Evolutionary conservation across 2,888 invertebrate genomes (phyloP).

Genomic region (Cantharis rustica): DNA sequence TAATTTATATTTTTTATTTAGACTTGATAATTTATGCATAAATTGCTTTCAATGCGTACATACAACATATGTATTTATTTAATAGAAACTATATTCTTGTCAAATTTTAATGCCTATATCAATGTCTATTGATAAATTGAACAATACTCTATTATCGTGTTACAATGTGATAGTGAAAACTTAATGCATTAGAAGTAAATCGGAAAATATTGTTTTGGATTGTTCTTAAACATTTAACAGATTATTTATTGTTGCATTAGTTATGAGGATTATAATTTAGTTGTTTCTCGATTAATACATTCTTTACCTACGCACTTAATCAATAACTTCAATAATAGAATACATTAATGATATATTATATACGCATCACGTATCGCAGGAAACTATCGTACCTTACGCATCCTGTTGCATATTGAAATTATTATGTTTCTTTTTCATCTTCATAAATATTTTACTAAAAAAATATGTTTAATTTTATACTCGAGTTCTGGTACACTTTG

Average conservation of each 20-base stretch:
- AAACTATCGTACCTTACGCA: background rate
- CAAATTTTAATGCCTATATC: background rate
- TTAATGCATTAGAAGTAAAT: background rate
- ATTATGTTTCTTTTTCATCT: no score
- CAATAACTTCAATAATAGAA: background rate
- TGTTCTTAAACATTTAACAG: background rate
- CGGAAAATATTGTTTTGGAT: background rate
- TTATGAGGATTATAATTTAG: background rate
- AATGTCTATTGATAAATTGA: slow-evolving; percentile 3
- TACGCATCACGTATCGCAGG: background rate
- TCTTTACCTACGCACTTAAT: background rate
- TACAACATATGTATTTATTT: background rate
- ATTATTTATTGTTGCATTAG: background rate
- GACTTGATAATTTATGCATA: background rate
- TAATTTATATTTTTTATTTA: background rate
- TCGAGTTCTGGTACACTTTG: background rate
- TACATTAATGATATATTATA: background rate
- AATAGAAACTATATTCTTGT: background rate
- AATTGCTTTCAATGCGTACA: background rate
- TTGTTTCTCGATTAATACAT: background rate
- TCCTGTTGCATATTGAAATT: background rate
- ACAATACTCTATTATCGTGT: slow-evolving; percentile 11
- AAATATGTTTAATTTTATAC: background rate
- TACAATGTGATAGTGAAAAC: slow-evolving; percentile 5
- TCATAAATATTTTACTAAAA: background rate